Percentiles rank a stretch among this genome's conserved stretches.
phyloP scores from a whole-genome alignment of 2,888 invertebrate genomes.

The Drosophila lacicola region DNA sequence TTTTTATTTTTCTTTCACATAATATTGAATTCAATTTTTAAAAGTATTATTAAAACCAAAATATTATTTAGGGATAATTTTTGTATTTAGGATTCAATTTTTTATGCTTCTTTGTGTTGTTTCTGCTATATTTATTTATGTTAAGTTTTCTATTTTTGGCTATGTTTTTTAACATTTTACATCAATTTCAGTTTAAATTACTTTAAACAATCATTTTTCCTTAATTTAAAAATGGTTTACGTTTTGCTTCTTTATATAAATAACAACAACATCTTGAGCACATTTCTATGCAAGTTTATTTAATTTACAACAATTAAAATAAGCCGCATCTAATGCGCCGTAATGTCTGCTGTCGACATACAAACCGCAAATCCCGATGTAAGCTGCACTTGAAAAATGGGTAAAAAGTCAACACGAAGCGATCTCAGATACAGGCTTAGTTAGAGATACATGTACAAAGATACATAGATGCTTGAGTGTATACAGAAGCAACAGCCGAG shows the following conservation, averaged over 20 bases:
- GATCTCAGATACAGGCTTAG: conserved; percentile 36
- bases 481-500: conserved; percentile 27
- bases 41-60: too few relatives aligned
- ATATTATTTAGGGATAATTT: too few relatives aligned
- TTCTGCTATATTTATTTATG: too few relatives aligned
- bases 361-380: conserved; percentile 53
- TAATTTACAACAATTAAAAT: conserved; percentile 73
- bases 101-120: too few relatives aligned
- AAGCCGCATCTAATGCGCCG: conserved; percentile 65
- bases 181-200: too few relatives aligned
- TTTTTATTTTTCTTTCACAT: too few relatives aligned
- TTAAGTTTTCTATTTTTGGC: too few relatives aligned
- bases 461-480: conserved; percentile 9
- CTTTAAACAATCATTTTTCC: too few relatives aligned
- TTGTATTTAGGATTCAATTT: too few relatives aligned
- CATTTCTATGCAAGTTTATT: conserved; percentile 56
- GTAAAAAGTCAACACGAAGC: conserved; percentile 67
- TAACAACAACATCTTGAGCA: not conserved
- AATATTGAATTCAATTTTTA: too few relatives aligned
- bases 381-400: conserved; percentile 79
- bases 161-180: too few relatives aligned
- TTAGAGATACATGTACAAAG: conserved; percentile 24
- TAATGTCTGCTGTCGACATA: conserved; percentile 68
- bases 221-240: not conserved
- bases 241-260: not conserved